Base-by-base conservation (phyloP, 2,113 vertebrate genomes). In the Callionymus lyra region DNA sequence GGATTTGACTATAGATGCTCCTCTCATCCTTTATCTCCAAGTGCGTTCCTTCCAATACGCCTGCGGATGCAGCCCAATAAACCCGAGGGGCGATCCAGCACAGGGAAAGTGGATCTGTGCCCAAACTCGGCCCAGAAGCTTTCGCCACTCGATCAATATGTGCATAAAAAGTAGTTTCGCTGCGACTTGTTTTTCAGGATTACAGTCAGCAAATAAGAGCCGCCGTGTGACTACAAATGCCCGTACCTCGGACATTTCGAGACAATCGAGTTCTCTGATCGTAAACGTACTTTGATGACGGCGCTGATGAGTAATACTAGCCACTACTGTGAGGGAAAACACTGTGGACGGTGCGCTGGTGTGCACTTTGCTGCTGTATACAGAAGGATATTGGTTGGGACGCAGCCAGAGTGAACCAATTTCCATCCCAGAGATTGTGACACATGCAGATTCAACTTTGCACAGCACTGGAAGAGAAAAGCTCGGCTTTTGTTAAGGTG, bases 1-100 rank as follows among this genome's bases (percentile, higher is more conserved):
- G 71, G 73, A 77, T 55, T 44, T 48, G 56, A 69, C 53, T 60
- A 48, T 18, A 50, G 50, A 69, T 50, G 50, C 45, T 47, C 34
- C 46, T 56, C 54, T 31, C 44, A 34, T 34, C 38, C 53, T 38
- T 31, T 14, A 48, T 52, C 62, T 41, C 49, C 46, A 61, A 41
- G 60, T 47, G 40, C 53, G 50, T 56, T 31, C 32, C 14, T 16
- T 57, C 53, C 38, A 54, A 66, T 34, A 41, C 39, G 46, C 34
- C 16, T 53, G 35, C 2, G 14, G 55, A 46, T 38, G 33, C 33
- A 59, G 56, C 58, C 44, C 41, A 38, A 41, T 13, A 51, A 67
- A 56, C 65, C 65, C 53, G 50, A 47, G 6, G 56, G 46, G 54
- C 31, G 53, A 68, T 57, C 44, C 50, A 50, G 31, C 15, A 16